Base-by-base conservation (phyloP, 2,888 invertebrate species). In the Lordiphosa fenestrarum region DNA sequence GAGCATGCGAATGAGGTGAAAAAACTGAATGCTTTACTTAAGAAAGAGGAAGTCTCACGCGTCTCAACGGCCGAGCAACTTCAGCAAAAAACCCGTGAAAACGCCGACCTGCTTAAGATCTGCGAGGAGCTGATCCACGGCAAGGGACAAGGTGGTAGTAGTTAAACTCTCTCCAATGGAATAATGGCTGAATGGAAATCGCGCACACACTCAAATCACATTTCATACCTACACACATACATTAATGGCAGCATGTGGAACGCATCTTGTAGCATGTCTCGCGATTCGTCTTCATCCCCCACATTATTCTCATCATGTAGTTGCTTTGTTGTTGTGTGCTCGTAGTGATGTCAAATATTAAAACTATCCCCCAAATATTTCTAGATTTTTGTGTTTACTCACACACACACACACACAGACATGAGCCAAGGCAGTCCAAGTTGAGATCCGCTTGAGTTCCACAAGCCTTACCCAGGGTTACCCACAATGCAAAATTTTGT, bases 41-140 rank as follows among this genome's bases (percentile, higher is more conserved):
- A 95, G 88, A 96, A 97, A 89, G 93, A 95, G 84, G 98, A 98
- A 90, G 93, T 98, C 54, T 95, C 95, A 86, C 93, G 94, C 53
- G 94, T 93, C 66, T 95, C 96, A 10, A 90, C 97, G 73, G 94
- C 95, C 82, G 95, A 95, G 80, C 93, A 95, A 58, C 90, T 98
- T 58, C 94, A 95, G 68, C 97, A 97, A 89, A 98, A 98, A 90
- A 93, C 93, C 12, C 95, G 95, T 88, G 98, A 98, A 89, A 97
- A 97, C 88, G 93, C 94, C 82, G 96, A 97, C 89, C 92, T 98
- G 74, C 94, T 97, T 64, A 94, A 95, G 85, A 95, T 98, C 84
- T 95, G 97, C 91, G 98, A 98, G 91, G 98, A 98, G 90, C 92
- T 98, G 60, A 97, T 98, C 86, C 92, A 92, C 60, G 89, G 88